Conservation (phyloP, 2,797 vertebrate genomes). For the Lacerta viridis region DNA sequence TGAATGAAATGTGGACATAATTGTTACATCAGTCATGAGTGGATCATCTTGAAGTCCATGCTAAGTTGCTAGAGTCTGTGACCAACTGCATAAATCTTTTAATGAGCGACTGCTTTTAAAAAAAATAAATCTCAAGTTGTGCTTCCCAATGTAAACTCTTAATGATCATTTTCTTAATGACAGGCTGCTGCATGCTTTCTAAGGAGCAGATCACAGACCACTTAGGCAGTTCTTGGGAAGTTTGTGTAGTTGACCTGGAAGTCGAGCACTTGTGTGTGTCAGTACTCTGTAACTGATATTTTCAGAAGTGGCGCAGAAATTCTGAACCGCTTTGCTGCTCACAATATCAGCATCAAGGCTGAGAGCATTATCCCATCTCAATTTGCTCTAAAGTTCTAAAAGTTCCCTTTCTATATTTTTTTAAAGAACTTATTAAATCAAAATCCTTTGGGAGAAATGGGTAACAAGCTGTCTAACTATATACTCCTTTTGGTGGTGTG, state of each 20-base stretch:
- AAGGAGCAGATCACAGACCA: neutral
- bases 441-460: neutral
- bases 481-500: neutral
- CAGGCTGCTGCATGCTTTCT: neutral
- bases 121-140: neutral
- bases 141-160: neutral
- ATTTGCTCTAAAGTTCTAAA: neutral
- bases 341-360: conserved; percentile 1
- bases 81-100: conserved; percentile 50
- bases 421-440: neutral
- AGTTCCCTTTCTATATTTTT: conserved; percentile 20
- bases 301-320: conserved; percentile 8
- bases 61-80: conserved; percentile 48
- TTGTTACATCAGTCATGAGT: conserved; percentile 68
- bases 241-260: neutral
- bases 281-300: neutral
- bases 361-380: conserved; percentile 19
- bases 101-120: conserved; percentile 44
- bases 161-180: neutral
- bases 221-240: neutral
- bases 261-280: neutral
- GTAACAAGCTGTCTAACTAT: conserved; percentile 15
- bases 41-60: conserved; percentile 61
- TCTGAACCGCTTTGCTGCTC: neutral
- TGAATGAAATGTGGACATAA: conserved; percentile 80